Base-by-base conservation (phyloP, 2,888 invertebrate species). In the Cryptosula pallasiana region DNA sequence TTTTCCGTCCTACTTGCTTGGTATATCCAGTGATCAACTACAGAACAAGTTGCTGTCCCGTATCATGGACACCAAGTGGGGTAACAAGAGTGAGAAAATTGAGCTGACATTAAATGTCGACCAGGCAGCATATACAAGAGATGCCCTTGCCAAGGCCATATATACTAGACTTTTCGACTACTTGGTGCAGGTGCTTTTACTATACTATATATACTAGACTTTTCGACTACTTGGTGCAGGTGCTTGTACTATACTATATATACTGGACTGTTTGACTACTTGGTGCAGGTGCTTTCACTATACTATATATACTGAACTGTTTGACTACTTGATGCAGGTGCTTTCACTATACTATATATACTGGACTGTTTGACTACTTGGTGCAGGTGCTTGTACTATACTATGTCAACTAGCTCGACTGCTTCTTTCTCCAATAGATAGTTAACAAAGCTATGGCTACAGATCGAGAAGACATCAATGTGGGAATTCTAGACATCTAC, bases 401-500 rank as follows among this genome's bases (percentile, higher is more conserved):
- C n/a, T n/a, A n/a, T n/a, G n/a, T n/a, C n/a, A n/a, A n/a, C n/a
- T n/a, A n/a, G n/a, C n/a, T n/a, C n/a, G n/a, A n/a, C n/a, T n/a
- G n/a, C n/a, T n/a, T n/a, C n/a, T n/a, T n/a, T 5, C 78, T 45
- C 45, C 20, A 45, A 5, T 45, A 90, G 90, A 84, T 87, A 75
- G 87, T 90, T 13, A 90, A 90, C 81, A 81, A 84, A 70, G 90
- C 90, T 0, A 89, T 90, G 89, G 87, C 86, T 74, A 88, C 87
- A 1, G 82, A 84, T 13, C 75, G 81, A 58, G 87, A 87, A 55
- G 81, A 82, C 63, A 78, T 85, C 71, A 88, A 88, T 74, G 85
- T 89, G 35, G 90, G 90, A 69, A 90, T 90, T 78, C 82, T 90
- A 74, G 90, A 90, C 78, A 90, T 90, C 77, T 90, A 90, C 78